phyloP scores from a whole-genome alignment of 2,113 vertebrate species.

The Pterophyllum scalare region DNA sequence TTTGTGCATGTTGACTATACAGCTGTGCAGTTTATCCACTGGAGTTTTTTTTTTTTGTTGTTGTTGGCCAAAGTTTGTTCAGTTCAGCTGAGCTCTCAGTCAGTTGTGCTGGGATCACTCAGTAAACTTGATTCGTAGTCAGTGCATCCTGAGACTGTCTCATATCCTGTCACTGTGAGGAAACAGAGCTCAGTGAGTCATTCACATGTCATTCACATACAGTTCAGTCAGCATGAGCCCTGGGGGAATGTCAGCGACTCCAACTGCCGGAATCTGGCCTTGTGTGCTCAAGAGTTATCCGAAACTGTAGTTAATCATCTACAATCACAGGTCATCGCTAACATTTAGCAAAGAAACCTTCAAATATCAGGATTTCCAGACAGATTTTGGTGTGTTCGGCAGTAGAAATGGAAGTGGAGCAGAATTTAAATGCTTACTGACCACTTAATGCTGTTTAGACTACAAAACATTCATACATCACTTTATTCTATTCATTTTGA shows the following conservation, averaged over 20 bases:
- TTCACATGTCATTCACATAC: background rate
- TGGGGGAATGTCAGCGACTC: background rate
- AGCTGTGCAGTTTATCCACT: background rate
- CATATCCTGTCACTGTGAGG: slow-evolving; percentile 3
- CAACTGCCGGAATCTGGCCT: background rate
- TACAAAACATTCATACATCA: no score
- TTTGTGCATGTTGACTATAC: background rate
- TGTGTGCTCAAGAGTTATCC: background rate
- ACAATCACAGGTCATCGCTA: no score
- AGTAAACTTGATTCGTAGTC: background rate
- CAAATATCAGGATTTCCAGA: no score
- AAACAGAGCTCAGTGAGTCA: background rate
- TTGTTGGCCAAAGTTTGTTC: background rate
- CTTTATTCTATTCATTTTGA: no score
- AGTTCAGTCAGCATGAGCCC: background rate
- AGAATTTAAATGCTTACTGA: no score
- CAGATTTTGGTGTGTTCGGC: no score
- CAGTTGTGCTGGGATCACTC: background rate
- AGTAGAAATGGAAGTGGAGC: no score
- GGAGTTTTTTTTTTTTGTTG: background rate
- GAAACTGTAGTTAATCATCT: no score
- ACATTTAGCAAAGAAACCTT: no score
- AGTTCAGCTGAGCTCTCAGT: background rate
- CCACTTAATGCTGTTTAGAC: no score
- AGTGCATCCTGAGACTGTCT: background rate